Evolutionary conservation across 1,140 invertebrate genomes (phyloP).

Genomic region (Ruditapes philippinarum): DNA sequence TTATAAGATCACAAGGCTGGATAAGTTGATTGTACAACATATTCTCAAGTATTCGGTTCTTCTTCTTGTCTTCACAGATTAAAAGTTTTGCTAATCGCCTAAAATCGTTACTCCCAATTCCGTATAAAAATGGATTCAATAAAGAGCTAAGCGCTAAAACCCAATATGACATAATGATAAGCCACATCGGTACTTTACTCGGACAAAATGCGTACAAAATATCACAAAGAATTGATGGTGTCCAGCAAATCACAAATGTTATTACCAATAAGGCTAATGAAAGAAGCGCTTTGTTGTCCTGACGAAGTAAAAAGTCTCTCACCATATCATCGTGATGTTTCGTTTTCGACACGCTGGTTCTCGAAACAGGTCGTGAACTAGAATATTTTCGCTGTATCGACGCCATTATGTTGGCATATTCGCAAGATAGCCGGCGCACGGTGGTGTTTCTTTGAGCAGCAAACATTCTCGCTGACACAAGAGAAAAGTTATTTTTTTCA

Average conservation of each 20-base stretch:
- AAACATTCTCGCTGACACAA: conserved; percentile 50
- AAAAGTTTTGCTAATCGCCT: conserved; percentile 74
- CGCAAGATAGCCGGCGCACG: conserved; percentile 25
- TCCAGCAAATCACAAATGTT: conserved; percentile 80
- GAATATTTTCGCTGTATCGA: conserved; percentile 42
- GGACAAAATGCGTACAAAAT: conserved; percentile 69
- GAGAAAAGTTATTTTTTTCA: conserved; percentile 55
- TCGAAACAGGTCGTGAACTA: neutral
- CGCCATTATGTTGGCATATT: conserved; percentile 25
- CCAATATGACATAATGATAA: conserved; percentile 73
- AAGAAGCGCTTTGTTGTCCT: conserved; percentile 80
- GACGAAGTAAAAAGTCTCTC: conserved; percentile 76
- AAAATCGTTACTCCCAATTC: conserved; percentile 81
- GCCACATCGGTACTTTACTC: conserved; percentile 67
- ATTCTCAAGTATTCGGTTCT: neutral
- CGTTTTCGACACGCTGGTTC: conserved; percentile 62
- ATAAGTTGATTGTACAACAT: conserved; percentile 43
- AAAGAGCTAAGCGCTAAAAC: conserved; percentile 77
- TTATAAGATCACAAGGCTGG: conserved; percentile 39
- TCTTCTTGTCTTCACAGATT: conserved; percentile 11
- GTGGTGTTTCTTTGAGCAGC: conserved; percentile 19
- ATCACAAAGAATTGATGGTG: conserved; percentile 74
- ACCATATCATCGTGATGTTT: conserved; percentile 77
- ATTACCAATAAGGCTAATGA: conserved; percentile 78
- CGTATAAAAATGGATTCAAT: conserved; percentile 83